Conservation (phyloP, 2,797 vertebrate species). For the Chrosomus eos region DNA sequence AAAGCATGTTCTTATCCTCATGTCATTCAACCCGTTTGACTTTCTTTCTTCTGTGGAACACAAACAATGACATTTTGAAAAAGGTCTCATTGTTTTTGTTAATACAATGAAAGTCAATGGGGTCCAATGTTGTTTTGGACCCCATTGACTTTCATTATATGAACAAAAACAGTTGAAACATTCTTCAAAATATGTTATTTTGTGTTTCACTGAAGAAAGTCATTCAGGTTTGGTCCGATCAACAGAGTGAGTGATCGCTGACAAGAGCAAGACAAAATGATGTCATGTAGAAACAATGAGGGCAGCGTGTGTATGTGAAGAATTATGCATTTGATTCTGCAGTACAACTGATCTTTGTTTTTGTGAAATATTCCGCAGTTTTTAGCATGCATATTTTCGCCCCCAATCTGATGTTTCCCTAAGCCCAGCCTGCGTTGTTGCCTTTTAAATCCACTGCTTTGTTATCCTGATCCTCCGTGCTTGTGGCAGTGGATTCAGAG, state of each 20-base stretch:
- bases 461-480: conserved; percentile 14
- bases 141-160: background rate
- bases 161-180: background rate
- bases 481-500: background rate
- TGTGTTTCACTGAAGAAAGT: background rate
- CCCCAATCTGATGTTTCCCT: conserved; percentile 19
- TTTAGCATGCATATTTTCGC: conserved; percentile 18
- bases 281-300: background rate
- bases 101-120: background rate
- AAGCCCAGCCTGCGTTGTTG: conserved; percentile 1
- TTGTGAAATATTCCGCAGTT: background rate
- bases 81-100: background rate
- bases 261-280: background rate
- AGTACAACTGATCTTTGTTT: conserved; percentile 13
- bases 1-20: background rate
- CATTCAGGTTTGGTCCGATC: background rate
- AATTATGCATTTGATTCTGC: background rate
- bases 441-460: conserved; percentile 17
- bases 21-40: background rate
- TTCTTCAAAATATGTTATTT: background rate
- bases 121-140: background rate
- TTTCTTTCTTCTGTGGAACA: background rate
- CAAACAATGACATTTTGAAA: background rate
- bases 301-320: background rate
- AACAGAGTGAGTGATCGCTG: background rate